Evolutionary conservation across 2,888 invertebrate species (phyloP).

Genomic region (Andrena haemorrhoa): DNA sequence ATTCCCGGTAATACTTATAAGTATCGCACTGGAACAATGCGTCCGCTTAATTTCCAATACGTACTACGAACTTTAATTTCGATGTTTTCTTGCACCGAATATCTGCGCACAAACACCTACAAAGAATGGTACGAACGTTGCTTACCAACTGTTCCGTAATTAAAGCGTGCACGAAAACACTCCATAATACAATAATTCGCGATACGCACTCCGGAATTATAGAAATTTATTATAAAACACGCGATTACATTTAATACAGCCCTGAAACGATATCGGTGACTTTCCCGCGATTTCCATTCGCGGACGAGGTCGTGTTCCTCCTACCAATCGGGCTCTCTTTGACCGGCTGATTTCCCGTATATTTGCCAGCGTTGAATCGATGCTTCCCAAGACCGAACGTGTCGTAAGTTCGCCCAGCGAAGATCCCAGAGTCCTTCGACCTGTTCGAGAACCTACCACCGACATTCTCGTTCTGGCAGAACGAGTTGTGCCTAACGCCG

Average conservation of each 20-base stretch:
- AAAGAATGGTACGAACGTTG: constrained; percentile 3
- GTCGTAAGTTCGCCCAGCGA: constrained; percentile 79
- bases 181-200: constrained; percentile 8
- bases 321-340: constrained; percentile 68
- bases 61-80: not conserved
- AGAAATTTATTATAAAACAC: not conserved
- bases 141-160: constrained; percentile 5
- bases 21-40: constrained; percentile 57
- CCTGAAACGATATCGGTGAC: constrained; percentile 83
- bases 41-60: constrained; percentile 13
- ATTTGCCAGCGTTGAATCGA: constrained; percentile 83
- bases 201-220: not conserved
- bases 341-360: constrained; percentile 77
- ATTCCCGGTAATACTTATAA: constrained; percentile 54
- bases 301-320: constrained; percentile 75
- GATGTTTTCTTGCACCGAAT: not conserved
- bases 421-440: constrained; percentile 77
- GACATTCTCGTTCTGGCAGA: constrained; percentile 67
- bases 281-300: constrained; percentile 79
- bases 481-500: constrained; percentile 65
- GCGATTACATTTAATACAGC: constrained; percentile 75
- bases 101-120: constrained; percentile 1
- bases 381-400: constrained; percentile 81
- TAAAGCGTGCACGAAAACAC: constrained; percentile 30
- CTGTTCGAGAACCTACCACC: constrained; percentile 68